Conservation (phyloP, 2,797 vertebrate genomes). For the Esox lucius region DNA sequence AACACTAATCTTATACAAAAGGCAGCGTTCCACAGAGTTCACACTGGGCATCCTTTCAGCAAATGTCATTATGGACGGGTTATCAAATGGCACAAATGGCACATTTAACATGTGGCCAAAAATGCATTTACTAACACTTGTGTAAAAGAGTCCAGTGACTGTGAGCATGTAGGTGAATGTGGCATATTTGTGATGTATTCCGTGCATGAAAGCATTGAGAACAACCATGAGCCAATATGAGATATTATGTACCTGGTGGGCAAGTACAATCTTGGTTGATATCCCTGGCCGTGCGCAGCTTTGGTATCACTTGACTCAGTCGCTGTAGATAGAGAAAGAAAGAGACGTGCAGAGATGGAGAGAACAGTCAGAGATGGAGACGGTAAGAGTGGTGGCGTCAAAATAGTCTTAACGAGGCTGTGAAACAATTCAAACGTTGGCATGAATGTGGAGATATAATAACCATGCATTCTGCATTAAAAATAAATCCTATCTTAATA, state of each 20-base stretch:
- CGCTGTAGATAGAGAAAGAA: conserved; percentile 68
- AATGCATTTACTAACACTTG: neutral
- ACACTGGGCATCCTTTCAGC: conserved; percentile 7
- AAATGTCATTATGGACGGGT: neutral
- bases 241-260: conserved; percentile 83
- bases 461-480: neutral
- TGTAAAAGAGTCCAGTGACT: neutral
- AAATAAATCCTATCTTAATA: neutral
- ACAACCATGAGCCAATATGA: neutral
- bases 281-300: conserved; percentile 80
- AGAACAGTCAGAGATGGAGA: neutral
- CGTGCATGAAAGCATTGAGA: neutral
- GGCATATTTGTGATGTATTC: conserved; percentile 1
- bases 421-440: neutral
- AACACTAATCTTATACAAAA: conserved; percentile 17
- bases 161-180: conserved; percentile 1
- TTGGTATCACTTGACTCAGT: conserved; percentile 77
- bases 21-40: conserved; percentile 9
- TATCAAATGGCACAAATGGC: neutral
- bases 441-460: neutral
- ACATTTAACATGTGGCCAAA: neutral
- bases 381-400: too few species aligned
- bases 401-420: neutral
- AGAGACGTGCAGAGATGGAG: neutral
- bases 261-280: conserved; percentile 84